Evolutionary conservation across 2,113 vertebrate species (phyloP), one percentile per base, ranked within the genome.

Genomic region (Microtus montanus): DNA sequence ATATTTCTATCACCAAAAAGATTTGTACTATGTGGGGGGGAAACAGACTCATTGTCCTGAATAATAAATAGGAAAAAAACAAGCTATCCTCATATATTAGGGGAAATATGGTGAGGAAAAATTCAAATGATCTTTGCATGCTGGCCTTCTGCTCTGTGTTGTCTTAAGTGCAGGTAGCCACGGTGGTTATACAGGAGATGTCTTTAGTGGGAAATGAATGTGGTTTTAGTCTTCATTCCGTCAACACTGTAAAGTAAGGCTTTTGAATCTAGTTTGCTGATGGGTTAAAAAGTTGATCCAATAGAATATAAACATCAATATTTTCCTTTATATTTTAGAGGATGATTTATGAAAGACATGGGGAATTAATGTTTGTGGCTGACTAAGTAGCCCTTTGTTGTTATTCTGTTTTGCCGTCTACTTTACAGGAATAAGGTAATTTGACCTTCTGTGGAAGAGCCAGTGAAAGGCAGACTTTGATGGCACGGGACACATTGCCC

Each of bases 401-500:
- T 94, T 97, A 92, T 89, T 96, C 66, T 96, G 79, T 95, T 97
- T 97, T 96, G 92, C 97, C 96, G 97, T 96, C 93, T 92, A 78
- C 71, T 96, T 90, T 97, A 90, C 88, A 98, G 79, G 58, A 97
- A 74, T 91, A 96, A 95, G 95, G 93, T 97, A 97, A 98, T 98
- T 97, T 98, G 97, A 97, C 87, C 95, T 98, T 98, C 97, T 97
- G 96, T 98, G 98, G 97, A 96, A 89, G 87, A 98, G 83, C 95
- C 92, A 44, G 82, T 96, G 96, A 98, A 97, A 98, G 92, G 64
- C 93, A 97, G 97, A 91, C 97, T 98, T 97, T 20, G 33, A 97
- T 98, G 95, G 97, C 95, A 79, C 52, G 91, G 95, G 84, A 87
- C 87, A 49, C 77, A 91, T 95, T 98, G 98, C 98, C 95, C 98